phyloP scores from a whole-genome alignment of 2,113 vertebrate species.

The Pholis gunnellus region DNA sequence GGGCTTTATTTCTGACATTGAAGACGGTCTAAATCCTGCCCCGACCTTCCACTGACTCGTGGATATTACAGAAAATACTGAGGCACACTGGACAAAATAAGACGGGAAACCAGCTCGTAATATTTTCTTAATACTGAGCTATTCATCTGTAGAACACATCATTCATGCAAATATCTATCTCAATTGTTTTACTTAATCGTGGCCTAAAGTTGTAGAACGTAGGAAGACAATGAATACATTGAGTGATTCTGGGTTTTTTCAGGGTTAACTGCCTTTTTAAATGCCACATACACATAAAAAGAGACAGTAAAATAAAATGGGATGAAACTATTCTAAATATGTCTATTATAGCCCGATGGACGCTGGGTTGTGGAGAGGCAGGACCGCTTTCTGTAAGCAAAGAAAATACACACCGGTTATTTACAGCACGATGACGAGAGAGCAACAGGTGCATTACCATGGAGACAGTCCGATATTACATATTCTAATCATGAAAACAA shows the following conservation, averaged over 20 bases:
- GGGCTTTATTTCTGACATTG: background rate
- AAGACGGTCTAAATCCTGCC: background rate
- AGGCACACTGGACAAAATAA: background rate
- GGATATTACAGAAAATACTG: background rate
- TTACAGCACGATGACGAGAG: slow-evolving; percentile 47
- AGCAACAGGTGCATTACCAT: slow-evolving; percentile 49
- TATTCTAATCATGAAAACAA: slow-evolving; percentile 23
- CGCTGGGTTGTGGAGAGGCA: background rate
- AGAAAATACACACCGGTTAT: slow-evolving; percentile 41
- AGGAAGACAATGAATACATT: background rate
- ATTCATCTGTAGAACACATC: background rate
- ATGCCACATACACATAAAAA: background rate
- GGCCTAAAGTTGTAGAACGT: background rate
- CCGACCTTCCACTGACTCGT: background rate
- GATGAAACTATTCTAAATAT: background rate
- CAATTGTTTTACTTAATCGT: background rate
- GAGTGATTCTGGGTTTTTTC: background rate
- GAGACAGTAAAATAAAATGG: background rate
- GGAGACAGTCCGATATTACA: slow-evolving; percentile 50
- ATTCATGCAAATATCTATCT: background rate
- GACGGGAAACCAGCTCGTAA: background rate
- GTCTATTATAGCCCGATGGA: background rate
- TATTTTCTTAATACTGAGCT: background rate
- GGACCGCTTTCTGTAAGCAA: background rate
- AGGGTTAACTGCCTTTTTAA: background rate